Conservation (phyloP, 2,113 vertebrate species). For the Rhineura floridana region DNA sequence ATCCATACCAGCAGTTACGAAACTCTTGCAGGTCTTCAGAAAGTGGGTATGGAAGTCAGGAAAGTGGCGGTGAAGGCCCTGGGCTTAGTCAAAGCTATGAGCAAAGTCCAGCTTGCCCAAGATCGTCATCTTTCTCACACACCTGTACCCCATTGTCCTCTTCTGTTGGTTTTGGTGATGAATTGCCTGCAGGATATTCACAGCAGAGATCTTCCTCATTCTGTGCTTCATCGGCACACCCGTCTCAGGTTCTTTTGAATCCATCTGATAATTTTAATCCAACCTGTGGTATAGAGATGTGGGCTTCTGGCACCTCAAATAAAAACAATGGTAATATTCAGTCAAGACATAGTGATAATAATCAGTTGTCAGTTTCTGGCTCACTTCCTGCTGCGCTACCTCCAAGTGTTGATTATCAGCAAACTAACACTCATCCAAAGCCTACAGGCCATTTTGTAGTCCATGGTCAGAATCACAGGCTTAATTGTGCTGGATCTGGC, state of each 20-base stretch:
- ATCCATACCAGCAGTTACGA: constrained; percentile 41
- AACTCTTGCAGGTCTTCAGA: constrained; percentile 45
- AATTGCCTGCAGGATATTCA: not conserved
- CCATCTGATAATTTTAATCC: constrained; percentile 6
- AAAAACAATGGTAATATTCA: constrained; percentile 29
- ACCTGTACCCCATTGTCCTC: constrained; percentile 30
- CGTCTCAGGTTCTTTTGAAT: not conserved
- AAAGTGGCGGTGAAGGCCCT: constrained; percentile 31
- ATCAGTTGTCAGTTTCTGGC: constrained; percentile 53
- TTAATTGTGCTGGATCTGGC: constrained; percentile 22
- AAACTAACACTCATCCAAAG: not conserved
- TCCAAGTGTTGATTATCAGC: constrained; percentile 47
- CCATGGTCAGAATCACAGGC: constrained; percentile 59
- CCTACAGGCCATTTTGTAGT: constrained; percentile 34
- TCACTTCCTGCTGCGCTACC: not conserved
- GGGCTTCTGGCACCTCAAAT: not conserved
- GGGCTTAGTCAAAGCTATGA: not conserved
- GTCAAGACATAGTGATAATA: constrained; percentile 57
- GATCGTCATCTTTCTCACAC: constrained; percentile 64
- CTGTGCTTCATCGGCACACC: constrained; percentile 35
- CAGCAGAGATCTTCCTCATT: constrained; percentile 60
- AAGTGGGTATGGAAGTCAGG: constrained; percentile 31
- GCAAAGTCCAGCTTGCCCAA: constrained; percentile 45
- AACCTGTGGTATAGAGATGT: not conserved
- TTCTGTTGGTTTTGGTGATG: constrained; percentile 32